A percentile compares a stretch with the other conserved stretches of the same genome.
Evolutionary conservation across 2,797 vertebrate genomes (phyloP).

Genomic region (Anguilla obscura): DNA sequence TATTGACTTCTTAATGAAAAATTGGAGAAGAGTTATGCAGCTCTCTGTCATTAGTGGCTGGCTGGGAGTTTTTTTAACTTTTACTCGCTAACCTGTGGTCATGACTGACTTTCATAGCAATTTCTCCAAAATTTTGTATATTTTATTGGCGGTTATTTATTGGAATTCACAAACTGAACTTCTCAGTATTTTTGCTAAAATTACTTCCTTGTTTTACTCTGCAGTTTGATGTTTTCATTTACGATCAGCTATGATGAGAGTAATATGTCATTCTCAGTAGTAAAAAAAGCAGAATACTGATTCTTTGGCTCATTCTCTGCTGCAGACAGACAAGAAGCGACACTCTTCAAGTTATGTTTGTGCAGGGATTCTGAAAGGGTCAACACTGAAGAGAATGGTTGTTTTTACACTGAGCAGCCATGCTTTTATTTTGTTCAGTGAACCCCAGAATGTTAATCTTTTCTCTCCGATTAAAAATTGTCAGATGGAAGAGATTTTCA

Average conservation of each 20-base stretch:
- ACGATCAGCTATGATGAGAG: constrained; percentile 42
- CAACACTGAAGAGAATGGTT: neutral
- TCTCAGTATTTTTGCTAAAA: constrained; percentile 31
- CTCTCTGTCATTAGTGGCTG: no score
- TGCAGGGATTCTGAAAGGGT: neutral
- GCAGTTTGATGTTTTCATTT: constrained; percentile 49
- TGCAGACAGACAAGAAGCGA: constrained; percentile 58
- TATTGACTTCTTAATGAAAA: no score
- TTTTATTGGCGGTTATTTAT: constrained; percentile 38
- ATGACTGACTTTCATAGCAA: constrained; percentile 30
- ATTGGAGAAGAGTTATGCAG: neutral
- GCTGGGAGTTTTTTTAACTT: constrained; percentile 41
- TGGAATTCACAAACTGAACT: constrained; percentile 33
- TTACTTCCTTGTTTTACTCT: constrained; percentile 34
- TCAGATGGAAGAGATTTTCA: constrained; percentile 41
- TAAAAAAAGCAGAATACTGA: constrained; percentile 46
- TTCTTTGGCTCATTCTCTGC: constrained; percentile 48
- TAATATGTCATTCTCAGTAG: constrained; percentile 38
- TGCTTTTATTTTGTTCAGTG: neutral
- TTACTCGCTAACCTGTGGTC: constrained; percentile 26
- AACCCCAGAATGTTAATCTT: constrained; percentile 36
- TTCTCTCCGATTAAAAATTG: constrained; percentile 44
- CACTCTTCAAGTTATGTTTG: constrained; percentile 38
- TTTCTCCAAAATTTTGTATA: constrained; percentile 41
- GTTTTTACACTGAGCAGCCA: neutral